Conservation (phyloP, 2,797 vertebrate species). For the Pangasius larnaudii region DNA sequence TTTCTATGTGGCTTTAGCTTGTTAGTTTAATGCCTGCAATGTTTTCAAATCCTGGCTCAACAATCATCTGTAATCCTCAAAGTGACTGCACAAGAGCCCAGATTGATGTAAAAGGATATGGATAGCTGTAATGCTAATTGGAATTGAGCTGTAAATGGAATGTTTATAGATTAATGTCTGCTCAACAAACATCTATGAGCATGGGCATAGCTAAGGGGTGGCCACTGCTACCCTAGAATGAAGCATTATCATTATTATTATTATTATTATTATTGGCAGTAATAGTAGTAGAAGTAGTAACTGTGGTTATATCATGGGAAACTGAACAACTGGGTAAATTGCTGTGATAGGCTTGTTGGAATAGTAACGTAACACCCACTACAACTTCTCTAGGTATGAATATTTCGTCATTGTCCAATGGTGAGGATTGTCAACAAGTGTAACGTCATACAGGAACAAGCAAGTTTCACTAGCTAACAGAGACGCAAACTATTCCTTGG, state of each 20-base stretch:
- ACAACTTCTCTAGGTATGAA: background rate
- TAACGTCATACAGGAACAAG: background rate
- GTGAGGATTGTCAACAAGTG: background rate
- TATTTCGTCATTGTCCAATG: background rate
- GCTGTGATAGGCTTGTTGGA: background rate
- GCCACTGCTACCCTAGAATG: background rate
- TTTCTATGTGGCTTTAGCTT: constrained; percentile 43
- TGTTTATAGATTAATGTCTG: background rate
- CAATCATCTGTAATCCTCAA: background rate
- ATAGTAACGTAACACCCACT: background rate
- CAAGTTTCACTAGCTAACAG: background rate
- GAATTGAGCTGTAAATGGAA: constrained; percentile 31
- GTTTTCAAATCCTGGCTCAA: constrained; percentile 29
- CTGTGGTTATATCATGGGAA: background rate
- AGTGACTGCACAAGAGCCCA: background rate
- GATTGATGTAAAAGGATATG: constrained; percentile 36
- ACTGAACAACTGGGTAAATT: background rate
- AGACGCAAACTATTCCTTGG: background rate
- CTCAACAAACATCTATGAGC: background rate
- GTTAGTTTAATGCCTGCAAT: constrained; percentile 28
- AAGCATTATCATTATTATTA: background rate
- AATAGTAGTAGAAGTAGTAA: background rate
- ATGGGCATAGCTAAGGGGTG: background rate
- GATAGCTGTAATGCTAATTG: constrained; percentile 31
- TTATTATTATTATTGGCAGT: background rate